Conservation (phyloP, 2,888 invertebrate genomes). For the Congeria kusceri region DNA sequence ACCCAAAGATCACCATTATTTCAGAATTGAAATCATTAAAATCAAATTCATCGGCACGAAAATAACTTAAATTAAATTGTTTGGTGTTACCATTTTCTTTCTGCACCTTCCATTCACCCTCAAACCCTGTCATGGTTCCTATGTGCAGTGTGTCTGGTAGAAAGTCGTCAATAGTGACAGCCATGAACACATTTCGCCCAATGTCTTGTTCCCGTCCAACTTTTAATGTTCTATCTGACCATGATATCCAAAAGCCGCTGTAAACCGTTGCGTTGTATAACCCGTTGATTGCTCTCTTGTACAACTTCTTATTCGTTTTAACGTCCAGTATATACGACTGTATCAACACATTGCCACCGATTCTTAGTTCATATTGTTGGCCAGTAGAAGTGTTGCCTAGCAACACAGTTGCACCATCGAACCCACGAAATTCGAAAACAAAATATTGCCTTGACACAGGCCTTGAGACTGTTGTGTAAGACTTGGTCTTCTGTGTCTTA, state of each 20-base stretch:
- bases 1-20: no score
- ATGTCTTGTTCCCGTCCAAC: conserved; percentile 26
- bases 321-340: conserved; percentile 19
- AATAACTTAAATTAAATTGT: no score
- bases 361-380: conserved; percentile 11
- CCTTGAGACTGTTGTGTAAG: no score
- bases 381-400: background rate
- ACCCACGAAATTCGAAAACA: conserved; percentile 26
- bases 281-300: background rate
- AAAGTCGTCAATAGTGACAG: conserved; percentile 4
- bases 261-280: conserved; percentile 28
- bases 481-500: background rate
- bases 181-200: conserved; percentile 26
- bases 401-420: conserved; percentile 28
- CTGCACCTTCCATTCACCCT: conserved; percentile 34
- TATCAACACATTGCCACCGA: conserved; percentile 22
- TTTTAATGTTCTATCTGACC: conserved; percentile 27
- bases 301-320: background rate
- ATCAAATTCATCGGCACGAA: no score
- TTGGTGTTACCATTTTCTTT: no score
- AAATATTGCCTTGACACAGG: background rate
- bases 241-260: conserved; percentile 33
- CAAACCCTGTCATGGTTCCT: conserved; percentile 2
- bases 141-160: background rate
- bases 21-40: no score